phyloP scores from a whole-genome alignment of 2,113 vertebrate species.

The Ceyx margarethae region DNA sequence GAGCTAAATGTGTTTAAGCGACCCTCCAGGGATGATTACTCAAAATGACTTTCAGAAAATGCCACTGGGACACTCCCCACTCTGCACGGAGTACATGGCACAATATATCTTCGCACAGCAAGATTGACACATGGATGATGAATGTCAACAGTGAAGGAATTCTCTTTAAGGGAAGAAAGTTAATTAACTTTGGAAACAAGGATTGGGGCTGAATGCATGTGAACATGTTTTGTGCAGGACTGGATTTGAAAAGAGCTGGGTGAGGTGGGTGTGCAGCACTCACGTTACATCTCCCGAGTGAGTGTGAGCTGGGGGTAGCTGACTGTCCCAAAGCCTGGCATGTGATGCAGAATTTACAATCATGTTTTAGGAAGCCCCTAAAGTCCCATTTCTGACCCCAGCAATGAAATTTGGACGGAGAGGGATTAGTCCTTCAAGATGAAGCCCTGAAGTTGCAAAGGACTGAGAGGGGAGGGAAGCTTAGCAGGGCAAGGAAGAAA shows the following conservation, averaged over 20 bases:
- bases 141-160: background rate
- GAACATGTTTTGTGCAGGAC: background rate
- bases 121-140: background rate
- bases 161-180: background rate
- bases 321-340: background rate
- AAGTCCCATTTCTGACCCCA: background rate
- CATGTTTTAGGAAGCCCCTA: background rate
- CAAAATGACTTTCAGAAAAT: constrained; percentile 6
- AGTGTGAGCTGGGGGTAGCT: background rate
- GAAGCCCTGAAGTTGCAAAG: background rate
- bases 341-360: background rate
- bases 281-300: background rate
- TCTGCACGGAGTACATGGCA: background rate
- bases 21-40: background rate
- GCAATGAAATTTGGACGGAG: background rate
- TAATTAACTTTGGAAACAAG: constrained; percentile 2
- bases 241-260: background rate
- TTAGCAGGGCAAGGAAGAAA: background rate
- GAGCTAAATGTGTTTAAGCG: background rate
- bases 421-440: background rate
- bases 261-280: background rate
- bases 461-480: background rate
- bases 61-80: background rate
- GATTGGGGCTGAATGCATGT: background rate
- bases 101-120: background rate